A percentile compares a stretch with the other conserved stretches of the same genome.
phyloP scores from a whole-genome alignment of 23 tunicate species.

The Trididemnum nubilum region DNA sequence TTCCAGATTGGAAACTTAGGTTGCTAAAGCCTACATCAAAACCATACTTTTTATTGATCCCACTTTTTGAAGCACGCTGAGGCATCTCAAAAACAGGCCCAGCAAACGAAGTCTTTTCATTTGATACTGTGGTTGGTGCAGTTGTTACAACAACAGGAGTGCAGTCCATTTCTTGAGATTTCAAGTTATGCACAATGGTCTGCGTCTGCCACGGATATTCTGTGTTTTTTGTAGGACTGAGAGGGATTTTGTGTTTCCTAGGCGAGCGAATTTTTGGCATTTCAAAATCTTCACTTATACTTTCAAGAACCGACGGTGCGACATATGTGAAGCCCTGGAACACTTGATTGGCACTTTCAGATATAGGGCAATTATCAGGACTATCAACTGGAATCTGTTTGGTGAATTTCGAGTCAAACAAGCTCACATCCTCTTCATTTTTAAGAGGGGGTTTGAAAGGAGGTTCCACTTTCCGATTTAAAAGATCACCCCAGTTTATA shows the following conservation, averaged over 20 bases:
- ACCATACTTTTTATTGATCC: neutral
- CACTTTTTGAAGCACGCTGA: neutral
- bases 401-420: constrained; percentile 90
- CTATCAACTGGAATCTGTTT: constrained; percentile 91
- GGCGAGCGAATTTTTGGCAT: constrained; percentile 60
- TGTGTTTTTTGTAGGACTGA: constrained; percentile 67
- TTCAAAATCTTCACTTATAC: constrained; percentile 61
- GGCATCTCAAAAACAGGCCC: constrained; percentile 5
- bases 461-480: constrained; percentile 71
- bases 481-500: constrained; percentile 78
- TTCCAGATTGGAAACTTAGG: neutral
- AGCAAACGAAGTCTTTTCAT: neutral
- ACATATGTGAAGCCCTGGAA: constrained; percentile 92
- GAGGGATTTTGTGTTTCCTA: constrained; percentile 29
- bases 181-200: constrained; percentile 49
- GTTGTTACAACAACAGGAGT: constrained; percentile 64
- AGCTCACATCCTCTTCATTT: constrained; percentile 79
- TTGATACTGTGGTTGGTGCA: neutral
- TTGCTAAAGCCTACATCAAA: neutral
- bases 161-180: constrained; percentile 59
- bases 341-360: constrained; percentile 88
- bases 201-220: constrained; percentile 77
- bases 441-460: constrained; percentile 88
- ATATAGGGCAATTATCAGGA: constrained; percentile 92
- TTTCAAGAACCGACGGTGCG: constrained; percentile 89